Evolutionary conservation across 2,888 invertebrate genomes (phyloP).

Genomic region (Epistrophe grossulariae): DNA sequence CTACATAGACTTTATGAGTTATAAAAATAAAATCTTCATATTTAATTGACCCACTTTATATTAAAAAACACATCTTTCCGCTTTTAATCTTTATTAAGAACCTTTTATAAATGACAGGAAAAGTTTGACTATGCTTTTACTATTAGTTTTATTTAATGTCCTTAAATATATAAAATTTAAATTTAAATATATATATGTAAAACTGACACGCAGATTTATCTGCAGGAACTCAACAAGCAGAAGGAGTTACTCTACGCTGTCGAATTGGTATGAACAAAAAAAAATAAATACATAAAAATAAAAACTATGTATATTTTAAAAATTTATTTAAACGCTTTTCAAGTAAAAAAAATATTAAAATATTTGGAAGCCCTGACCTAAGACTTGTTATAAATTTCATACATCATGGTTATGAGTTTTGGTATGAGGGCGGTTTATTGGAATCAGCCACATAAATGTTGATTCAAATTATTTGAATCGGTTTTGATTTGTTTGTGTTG

Average conservation of each 20-base stretch:
- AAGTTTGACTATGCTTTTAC: constrained; percentile 53
- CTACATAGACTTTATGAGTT: neutral
- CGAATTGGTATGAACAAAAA: constrained; percentile 88
- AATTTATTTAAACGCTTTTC: neutral
- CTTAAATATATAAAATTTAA: constrained; percentile 42
- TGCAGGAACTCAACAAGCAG: constrained; percentile 95
- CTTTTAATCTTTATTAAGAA: constrained; percentile 22
- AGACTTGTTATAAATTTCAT: neutral
- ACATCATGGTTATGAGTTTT: neutral
- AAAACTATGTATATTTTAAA: neutral
- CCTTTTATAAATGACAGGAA: constrained; percentile 29
- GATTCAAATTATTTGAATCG: neutral
- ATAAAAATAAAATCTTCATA: neutral
- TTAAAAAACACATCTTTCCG: constrained; percentile 3
- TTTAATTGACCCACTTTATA: constrained; percentile 5
- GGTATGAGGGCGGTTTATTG: neutral
- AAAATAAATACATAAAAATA: constrained; percentile 3
- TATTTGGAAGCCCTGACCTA: neutral
- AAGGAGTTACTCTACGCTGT: constrained; percentile 93
- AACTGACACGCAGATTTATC: constrained; percentile 90
- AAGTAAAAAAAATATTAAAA: neutral
- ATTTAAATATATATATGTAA: constrained; percentile 43
- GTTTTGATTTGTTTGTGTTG: neutral
- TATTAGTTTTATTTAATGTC: constrained; percentile 74
- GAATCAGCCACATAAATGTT: neutral